phyloP scores from a whole-genome alignment of 1,140 invertebrate species.

The Sycobia sp. region DNA sequence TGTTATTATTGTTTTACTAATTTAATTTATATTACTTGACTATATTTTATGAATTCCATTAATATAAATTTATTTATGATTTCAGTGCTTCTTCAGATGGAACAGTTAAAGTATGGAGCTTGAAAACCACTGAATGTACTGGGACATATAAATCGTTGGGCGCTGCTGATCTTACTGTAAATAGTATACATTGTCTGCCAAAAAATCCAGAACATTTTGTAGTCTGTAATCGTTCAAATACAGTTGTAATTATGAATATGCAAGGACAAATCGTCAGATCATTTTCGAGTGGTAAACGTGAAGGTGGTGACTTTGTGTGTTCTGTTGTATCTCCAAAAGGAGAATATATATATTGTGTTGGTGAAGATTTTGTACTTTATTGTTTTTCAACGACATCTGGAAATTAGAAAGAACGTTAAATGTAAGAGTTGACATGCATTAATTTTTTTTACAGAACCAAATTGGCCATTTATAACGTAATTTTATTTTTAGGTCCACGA shows the following conservation, averaged over 20 bases:
- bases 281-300: constrained; percentile 95
- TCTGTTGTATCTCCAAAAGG: constrained; percentile 91
- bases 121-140: constrained; percentile 94
- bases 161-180: constrained; percentile 88
- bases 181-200: constrained; percentile 87
- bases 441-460: too few species aligned
- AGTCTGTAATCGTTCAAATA: constrained; percentile 97
- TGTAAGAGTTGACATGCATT: too few species aligned
- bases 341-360: constrained; percentile 98
- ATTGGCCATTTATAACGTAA: constrained; percentile 11
- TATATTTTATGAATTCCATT: too few species aligned
- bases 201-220: constrained; percentile 98
- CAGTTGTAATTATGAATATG: constrained; percentile 98
- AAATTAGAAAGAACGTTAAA: constrained; percentile 97
- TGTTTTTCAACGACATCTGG: constrained; percentile 95
- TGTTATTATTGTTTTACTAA: too few species aligned
- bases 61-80: too few species aligned
- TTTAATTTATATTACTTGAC: too few species aligned
- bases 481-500: constrained; percentile 84
- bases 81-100: constrained; percentile 93
- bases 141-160: constrained; percentile 94
- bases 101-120: constrained; percentile 96
- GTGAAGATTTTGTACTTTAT: constrained; percentile 96
- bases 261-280: constrained; percentile 97
- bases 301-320: constrained; percentile 95